phyloP scores from a whole-genome alignment of 2,797 vertebrate species.

The Rhodeus uyekii region DNA sequence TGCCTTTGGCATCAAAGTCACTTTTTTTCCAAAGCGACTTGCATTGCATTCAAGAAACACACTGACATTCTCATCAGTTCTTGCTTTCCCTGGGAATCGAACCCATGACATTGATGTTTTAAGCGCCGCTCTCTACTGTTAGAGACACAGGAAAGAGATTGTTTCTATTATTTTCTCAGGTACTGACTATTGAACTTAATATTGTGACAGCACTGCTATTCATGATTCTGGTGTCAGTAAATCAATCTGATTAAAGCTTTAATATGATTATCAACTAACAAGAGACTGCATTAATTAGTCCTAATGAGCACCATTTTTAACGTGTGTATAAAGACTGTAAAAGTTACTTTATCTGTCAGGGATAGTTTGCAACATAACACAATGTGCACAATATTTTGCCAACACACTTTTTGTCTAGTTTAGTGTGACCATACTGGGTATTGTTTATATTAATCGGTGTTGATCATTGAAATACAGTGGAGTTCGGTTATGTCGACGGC shows the following conservation, averaged over 20 bases:
- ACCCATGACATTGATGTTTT: too few species aligned
- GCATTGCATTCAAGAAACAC: too few species aligned
- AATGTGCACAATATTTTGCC: not conserved
- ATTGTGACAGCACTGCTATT: not conserved
- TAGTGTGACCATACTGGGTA: not conserved
- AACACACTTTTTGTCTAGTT: not conserved
- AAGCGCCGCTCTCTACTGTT: too few species aligned
- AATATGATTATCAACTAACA: not conserved
- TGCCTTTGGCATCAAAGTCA: not conserved
- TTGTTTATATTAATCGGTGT: not conserved
- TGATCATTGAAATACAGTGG: too few species aligned
- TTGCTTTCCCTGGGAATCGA: too few species aligned
- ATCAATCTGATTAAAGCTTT: not conserved
- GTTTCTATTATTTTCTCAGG: not conserved
- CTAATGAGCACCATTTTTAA: not conserved
- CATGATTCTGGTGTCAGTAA: not conserved
- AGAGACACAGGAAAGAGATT: too few species aligned
- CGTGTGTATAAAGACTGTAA: too few species aligned
- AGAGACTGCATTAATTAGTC: not conserved
- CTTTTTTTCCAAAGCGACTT: too few species aligned
- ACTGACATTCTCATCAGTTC: too few species aligned
- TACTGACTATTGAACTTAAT: not conserved
- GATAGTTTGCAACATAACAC: not conserved
- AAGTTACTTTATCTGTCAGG: not conserved
- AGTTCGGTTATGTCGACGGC: too few species aligned